Percentiles rank a stretch among this genome's conserved stretches.
Evolutionary conservation across 2,888 invertebrate genomes (phyloP).

Genomic region (Deilephila elpenor): DNA sequence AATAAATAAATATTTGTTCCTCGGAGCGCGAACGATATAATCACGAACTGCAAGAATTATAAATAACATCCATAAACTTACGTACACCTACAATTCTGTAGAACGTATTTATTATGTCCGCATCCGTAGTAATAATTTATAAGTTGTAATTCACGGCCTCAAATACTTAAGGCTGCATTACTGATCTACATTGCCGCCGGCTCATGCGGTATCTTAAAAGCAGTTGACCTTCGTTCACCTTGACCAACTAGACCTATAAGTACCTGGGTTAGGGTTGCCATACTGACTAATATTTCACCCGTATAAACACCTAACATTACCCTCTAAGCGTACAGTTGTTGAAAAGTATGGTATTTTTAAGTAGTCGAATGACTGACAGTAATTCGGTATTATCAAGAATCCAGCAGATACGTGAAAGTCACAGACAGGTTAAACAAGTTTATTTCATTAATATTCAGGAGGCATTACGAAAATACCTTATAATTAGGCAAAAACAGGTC

Average conservation of each 20-base stretch:
- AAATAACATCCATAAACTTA: background rate
- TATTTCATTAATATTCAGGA: background rate
- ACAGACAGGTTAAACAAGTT: background rate
- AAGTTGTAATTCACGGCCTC: slow-evolving; percentile 28
- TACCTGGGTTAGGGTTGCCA: slow-evolving; percentile 17
- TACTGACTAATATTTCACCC: background rate
- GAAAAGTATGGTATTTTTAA: no score
- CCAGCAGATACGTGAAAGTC: no score
- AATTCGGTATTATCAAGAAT: no score
- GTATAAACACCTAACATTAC: background rate
- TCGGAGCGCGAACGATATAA: no score
- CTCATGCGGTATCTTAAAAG: slow-evolving; percentile 45
- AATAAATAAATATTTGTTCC: no score
- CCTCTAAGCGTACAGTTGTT: no score
- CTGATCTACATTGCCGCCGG: slow-evolving; percentile 27
- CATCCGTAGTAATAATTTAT: slow-evolving; percentile 22
- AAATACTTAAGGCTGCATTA: slow-evolving; percentile 20
- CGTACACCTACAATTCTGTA: background rate
- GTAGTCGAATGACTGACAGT: no score
- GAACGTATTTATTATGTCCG: background rate
- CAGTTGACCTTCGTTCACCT: slow-evolving; percentile 57
- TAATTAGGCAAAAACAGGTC: background rate
- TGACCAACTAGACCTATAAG: slow-evolving; percentile 44
- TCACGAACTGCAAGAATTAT: background rate
- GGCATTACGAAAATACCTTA: background rate